These are phyloP conservation scores for Halocynthia aurantium DNA, from an alignment of 23 tunicate species.

Conservation along the genomic window DNA sequence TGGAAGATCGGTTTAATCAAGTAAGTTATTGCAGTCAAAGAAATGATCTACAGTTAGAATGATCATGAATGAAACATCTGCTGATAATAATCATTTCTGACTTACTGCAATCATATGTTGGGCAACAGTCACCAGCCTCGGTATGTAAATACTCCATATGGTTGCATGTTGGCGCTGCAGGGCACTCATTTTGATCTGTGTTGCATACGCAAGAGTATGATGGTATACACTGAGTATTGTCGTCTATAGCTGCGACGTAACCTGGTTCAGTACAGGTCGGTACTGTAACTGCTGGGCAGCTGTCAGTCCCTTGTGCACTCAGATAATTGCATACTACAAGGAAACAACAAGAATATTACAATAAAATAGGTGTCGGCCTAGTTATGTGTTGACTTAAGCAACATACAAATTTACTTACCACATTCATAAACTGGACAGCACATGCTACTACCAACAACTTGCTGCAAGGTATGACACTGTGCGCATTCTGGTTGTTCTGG, in stretches of 20 bases:
- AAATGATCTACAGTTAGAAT: too few species aligned
- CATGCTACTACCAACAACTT: constrained; percentile 55
- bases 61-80: not conserved
- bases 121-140: constrained; percentile 64
- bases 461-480: constrained; percentile 50
- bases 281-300: constrained; percentile 29
- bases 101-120: constrained; percentile 70
- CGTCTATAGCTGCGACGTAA: constrained; percentile 33
- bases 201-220: constrained; percentile 71
- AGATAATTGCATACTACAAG: constrained; percentile 72
- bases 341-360: not conserved
- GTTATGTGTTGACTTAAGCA: too few species aligned
- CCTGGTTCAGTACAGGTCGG: constrained; percentile 62
- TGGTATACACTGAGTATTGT: constrained; percentile 67
- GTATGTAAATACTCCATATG: constrained; percentile 55
- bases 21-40: too few species aligned
- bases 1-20: not conserved
- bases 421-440: constrained; percentile 87
- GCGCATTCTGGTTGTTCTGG: constrained; percentile 42
- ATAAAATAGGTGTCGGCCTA: not conserved
- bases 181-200: constrained; percentile 51
- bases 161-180: constrained; percentile 43
- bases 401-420: constrained; percentile 33
- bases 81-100: not conserved
- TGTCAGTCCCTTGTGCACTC: constrained; percentile 29